Evolutionary conservation across 2,888 invertebrate genomes (phyloP), one percentile per base, ranked within the genome.

Genomic region (Merodon equestris): DNA sequence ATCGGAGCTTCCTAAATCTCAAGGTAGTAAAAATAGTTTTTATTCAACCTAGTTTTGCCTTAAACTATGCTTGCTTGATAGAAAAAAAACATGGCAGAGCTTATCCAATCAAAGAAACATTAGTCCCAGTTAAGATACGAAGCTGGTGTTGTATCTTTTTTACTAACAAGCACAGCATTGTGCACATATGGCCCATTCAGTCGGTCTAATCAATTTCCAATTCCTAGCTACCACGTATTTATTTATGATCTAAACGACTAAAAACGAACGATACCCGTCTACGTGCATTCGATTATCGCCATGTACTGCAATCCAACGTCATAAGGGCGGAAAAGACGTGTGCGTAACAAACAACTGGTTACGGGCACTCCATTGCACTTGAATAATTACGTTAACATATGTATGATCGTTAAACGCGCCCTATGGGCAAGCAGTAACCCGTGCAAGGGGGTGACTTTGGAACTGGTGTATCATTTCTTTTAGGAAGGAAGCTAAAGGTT

Each of bases 361-460:
- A 61, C 53, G 17, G 67, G 40, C 40, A 54, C 60, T 54, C 42
- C 47, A 47, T 58, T 57, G 51, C 66, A 60, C 73, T 73, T 68
- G 74, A 81, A 70, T 81, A 70, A 81, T 81, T 81, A 81, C 75
- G 70, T 51, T 75, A 81, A 81, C 81, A 81, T 81, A 81, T 81
- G 81, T 75, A 75, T 54, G 74, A 74, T 70, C 68, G 73, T 79
- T 74, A 79, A 68, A 79, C 67, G 77, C 77, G 73, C 77, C 77
- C 77, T 73, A 47, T 57, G 57, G 48, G 61, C 67, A 13, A 50
- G 27, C 19, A 27, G 27, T 27, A 7, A 9, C 18, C 44, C 38
- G 9, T 14, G 18, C 38, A 53, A 61, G 60, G 42, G 70, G 53
- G 70, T 53, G 60, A 45, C 15, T 48, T 14, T 51, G 19, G 7